Evolutionary conservation across 2,888 invertebrate species (phyloP).

Genomic region (Coelogynopora nodosa): DNA sequence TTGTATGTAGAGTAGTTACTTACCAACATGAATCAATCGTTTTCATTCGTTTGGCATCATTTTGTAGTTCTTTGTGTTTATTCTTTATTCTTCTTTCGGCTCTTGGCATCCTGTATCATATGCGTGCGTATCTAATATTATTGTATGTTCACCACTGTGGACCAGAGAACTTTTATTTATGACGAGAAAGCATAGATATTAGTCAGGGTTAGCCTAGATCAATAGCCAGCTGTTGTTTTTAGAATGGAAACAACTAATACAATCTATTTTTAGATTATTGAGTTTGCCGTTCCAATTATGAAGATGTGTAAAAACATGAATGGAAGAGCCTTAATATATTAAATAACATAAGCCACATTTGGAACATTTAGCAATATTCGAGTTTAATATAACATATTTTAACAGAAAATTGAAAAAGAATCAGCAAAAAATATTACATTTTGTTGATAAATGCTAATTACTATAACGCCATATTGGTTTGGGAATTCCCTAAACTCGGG

Average conservation of each 20-base stretch:
- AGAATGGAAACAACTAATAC: background rate
- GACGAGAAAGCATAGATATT: background rate
- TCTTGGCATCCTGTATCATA: background rate
- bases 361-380: no score
- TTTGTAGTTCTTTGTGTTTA: background rate
- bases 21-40: background rate
- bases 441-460: no score
- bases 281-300: background rate
- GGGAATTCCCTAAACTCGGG: no score
- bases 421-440: no score
- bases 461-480: no score
- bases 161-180: background rate
- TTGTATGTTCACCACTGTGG: background rate
- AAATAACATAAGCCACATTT: background rate
- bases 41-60: background rate
- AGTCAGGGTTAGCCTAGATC: no score
- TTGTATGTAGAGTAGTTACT: background rate
- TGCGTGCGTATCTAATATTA: background rate
- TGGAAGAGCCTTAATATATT: background rate
- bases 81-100: background rate
- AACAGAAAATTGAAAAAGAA: no score
- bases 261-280: background rate
- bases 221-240: background rate
- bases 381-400: no score
- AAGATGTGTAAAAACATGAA: background rate